Evolutionary conservation across 2,797 vertebrate species (phyloP), one percentile per base, ranked within the genome.

Genomic region (Furcifer pardalis): DNA sequence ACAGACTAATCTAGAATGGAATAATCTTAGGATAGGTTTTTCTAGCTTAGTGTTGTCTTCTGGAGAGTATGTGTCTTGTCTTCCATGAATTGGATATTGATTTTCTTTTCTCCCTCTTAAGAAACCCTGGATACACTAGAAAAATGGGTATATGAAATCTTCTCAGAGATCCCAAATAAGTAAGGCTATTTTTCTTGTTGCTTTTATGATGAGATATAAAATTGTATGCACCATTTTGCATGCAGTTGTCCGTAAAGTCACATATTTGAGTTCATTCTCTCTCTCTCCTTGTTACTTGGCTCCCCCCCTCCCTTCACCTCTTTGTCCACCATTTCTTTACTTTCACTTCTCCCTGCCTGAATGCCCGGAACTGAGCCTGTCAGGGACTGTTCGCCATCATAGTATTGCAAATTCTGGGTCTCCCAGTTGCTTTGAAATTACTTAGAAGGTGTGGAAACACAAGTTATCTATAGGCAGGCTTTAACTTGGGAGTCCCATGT

Each of bases 81-180:
- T 90, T 82, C 44, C 84, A 63, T 63, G 81, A 84, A 83, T 89
- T 90, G 23, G 4, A 59, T 92, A 85, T 89, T 37, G 75, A 37
- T 87, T 42, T 84, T 89, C 73, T 69, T 83, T n/a, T 1, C 77
- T 7, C 49, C 59, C 78, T 8, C 46, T 71, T 83, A 74, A 99
- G 98, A 99, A 95, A 97, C 96, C 23, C 91, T 99, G 95, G 97
- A 98, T 95, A 98, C 97, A 1, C 94, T 99, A 95, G 98, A 99
- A 94, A 96, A 97, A 88, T 99, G 98, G 98, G 97, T 98, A 85
- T 97, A 94, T 78, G 97, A 99, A 86, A 98, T 99, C 93, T 99
- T 99, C 95, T 97, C 95, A 65, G 94, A 97, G 56, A 96, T 99
- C 87, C 98, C 98, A 90, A 98, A 98, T 96, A 99, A 98, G 98